These are phyloP conservation scores for Actenoides hombroni DNA, from an alignment of 2,113 vertebrate genomes.

Conservation along the genomic window DNA sequence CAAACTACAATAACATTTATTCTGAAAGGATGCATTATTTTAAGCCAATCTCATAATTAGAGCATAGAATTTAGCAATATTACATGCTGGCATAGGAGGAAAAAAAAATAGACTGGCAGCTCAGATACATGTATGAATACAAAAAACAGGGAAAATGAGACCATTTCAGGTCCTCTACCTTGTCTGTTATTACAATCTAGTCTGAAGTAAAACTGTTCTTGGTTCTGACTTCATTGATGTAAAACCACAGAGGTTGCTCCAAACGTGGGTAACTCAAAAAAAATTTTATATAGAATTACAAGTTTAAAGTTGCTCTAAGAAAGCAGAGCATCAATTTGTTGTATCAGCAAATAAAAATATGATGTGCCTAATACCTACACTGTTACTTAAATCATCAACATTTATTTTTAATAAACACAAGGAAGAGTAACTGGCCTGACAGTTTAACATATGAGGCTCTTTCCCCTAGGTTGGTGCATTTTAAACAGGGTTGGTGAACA, in stretches of 20 bases:
- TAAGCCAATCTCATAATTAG: neutral
- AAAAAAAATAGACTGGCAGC: neutral
- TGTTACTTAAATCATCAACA: neutral
- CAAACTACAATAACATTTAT: neutral
- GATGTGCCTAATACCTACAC: neutral
- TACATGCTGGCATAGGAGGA: neutral
- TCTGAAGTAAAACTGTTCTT: neutral
- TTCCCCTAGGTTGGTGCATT: neutral
- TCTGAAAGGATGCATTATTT: neutral
- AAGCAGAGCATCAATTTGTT: neutral
- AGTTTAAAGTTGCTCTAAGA: neutral
- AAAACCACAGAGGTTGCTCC: neutral
- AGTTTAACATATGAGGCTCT: neutral
- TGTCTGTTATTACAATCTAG: neutral
- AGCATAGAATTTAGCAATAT: neutral
- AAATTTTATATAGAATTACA: neutral
- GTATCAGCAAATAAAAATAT: neutral
- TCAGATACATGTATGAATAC: neutral
- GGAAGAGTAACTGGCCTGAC: neutral
- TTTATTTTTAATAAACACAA: neutral
- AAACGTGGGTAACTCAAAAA: neutral
- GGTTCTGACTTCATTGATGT: neutral
- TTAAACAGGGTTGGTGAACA: neutral
- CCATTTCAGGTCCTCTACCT: neutral
- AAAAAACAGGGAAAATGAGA: neutral